phyloP scores from a whole-genome alignment of 2,797 vertebrate species.

The Discoglossus pictus region DNA sequence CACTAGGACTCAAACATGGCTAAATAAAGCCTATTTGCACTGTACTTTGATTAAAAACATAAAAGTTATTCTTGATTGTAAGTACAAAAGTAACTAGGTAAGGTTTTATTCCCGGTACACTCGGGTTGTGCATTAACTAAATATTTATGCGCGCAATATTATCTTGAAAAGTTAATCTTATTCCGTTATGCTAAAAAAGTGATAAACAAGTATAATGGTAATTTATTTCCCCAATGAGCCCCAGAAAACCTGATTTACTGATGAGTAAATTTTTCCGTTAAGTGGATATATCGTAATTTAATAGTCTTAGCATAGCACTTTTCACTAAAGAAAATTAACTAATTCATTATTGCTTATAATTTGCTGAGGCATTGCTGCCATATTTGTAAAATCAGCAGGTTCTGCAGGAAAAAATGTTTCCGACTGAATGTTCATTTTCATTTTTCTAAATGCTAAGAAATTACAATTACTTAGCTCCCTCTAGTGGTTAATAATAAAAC shows the following conservation, averaged over 20 bases:
- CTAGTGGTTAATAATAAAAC: conserved; percentile 81
- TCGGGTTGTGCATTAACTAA: background rate
- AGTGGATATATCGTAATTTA: conserved; percentile 76
- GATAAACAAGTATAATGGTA: conserved; percentile 64
- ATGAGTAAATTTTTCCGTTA: conserved; percentile 66
- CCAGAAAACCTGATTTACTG: conserved; percentile 74
- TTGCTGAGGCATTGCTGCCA: conserved; percentile 80
- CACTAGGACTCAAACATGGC: no score
- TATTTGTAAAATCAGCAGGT: conserved; percentile 84
- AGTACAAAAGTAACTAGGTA: background rate
- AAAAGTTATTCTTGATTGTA: no score
- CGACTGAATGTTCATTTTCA: conserved; percentile 72
- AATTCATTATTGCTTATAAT: conserved; percentile 82
- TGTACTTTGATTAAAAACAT: no score
- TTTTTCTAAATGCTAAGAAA: conserved; percentile 68
- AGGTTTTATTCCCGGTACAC: background rate
- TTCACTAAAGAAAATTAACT: conserved; percentile 80
- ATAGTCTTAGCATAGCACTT: conserved; percentile 78
- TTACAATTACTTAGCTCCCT: conserved; percentile 92
- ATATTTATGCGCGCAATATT: conserved; percentile 22
- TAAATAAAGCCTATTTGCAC: no score
- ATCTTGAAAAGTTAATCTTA: conserved; percentile 61
- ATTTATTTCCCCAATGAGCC: conserved; percentile 69
- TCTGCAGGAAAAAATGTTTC: conserved; percentile 69
- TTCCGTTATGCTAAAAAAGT: conserved; percentile 65